Base-by-base conservation (phyloP, 1,140 invertebrate species). In the Antheraea mylitta region DNA sequence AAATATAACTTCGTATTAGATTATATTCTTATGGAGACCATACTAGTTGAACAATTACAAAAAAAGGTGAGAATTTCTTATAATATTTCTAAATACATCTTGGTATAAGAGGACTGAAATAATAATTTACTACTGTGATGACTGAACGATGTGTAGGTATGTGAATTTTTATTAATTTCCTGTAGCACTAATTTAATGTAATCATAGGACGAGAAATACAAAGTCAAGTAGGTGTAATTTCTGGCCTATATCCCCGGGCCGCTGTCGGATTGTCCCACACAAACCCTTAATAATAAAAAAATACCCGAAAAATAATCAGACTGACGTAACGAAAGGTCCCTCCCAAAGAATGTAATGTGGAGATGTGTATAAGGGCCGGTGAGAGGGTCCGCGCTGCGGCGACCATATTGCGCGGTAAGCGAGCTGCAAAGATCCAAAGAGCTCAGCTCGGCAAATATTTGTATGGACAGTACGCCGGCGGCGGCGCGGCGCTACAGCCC, bases 391-490 rank as follows among this genome's bases (percentile, higher is more conserved):
- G 19, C 61, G 61, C 5, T 30, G 22, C 61, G 30, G n/a, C 37
- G 13, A n/a, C 42, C 63, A 64, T 64, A 48, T 64, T 64, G 63
- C 45, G 18, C 9, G 3, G 45, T 13, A 53, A 16, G 45, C 45
- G 45, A 53, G 45, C 45, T 53, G 45, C 45, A 16, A 53, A 53
- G 9, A 16, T 13, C 45, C 45, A 53, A 53, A 53, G 45, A 53
- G 22, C 18, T 48, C 18, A 61, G 60, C 64, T 67, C 65, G 18
- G 69, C 67, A 71, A 74, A 74, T 74, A 69, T 74, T 73, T 70
- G 71, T 62, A 48, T 64, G 60, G 19, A 65, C 68, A 60, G 59
- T 48, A 30, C 45, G 45, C 45, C 45, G 6, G 45, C 11, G 45
- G 45, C 45, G 11, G 9, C n/a, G 11, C 11, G 45, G 11, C 38